These are phyloP conservation scores for Cairina moschata DNA, from an alignment of 2,113 vertebrate species.

Conservation along the genomic window DNA sequence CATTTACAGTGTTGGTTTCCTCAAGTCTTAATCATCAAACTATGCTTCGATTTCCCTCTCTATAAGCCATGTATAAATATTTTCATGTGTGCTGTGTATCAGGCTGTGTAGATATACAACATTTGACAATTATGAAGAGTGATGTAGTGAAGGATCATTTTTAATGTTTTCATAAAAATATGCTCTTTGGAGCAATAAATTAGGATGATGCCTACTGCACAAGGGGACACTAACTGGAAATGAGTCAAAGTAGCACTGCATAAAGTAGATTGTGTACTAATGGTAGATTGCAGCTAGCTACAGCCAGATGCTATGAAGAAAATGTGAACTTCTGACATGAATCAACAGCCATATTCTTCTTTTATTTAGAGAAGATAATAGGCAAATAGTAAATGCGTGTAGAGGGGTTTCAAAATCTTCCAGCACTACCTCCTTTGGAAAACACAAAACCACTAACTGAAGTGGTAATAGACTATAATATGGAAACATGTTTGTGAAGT, in stretches of 20 bases:
- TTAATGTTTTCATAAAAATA: not conserved
- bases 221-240: constrained; percentile 27
- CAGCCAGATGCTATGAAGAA: not conserved
- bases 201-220: constrained; percentile 6
- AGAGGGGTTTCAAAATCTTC: not conserved
- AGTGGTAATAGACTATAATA: not conserved
- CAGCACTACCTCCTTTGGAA: not conserved
- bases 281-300: not conserved
- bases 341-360: not conserved
- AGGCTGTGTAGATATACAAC: not conserved
- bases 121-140: not conserved
- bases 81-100: not conserved
- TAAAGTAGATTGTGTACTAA: constrained; percentile 14
- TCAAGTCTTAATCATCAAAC: not conserved
- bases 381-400: not conserved
- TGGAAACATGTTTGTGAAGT: not conserved
- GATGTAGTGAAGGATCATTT: not conserved
- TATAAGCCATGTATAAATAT: not conserved
- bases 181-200: not conserved
- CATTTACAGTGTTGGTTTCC: not conserved
- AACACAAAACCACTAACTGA: not conserved
- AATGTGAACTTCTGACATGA: not conserved
- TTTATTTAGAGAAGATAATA: not conserved
- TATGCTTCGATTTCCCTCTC: not conserved
- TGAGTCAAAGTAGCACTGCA: constrained; percentile 5